Percentiles rank a stretch among this genome's conserved stretches.
phyloP scores from a whole-genome alignment of 2,797 vertebrate species.

The Muscicapa striata region DNA sequence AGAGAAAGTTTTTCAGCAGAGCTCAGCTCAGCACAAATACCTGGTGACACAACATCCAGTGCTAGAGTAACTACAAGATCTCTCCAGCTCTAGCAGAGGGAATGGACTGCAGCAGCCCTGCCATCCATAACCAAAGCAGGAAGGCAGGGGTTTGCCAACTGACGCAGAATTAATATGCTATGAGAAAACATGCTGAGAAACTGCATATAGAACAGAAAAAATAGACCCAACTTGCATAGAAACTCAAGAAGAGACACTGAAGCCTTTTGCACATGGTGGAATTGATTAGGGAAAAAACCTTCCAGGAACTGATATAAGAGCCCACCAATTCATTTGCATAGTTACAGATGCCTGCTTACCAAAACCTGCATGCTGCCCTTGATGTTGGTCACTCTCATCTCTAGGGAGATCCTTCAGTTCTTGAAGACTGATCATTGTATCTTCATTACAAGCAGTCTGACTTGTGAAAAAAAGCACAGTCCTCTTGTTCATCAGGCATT shows the following conservation, averaged over 20 bases:
- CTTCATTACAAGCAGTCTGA: neutral
- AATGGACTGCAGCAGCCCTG: neutral
- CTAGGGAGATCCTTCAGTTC: neutral
- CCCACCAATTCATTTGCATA: neutral
- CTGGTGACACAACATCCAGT: neutral
- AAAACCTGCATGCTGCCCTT: neutral
- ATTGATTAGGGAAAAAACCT: neutral
- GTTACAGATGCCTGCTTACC: neutral
- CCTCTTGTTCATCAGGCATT: neutral
- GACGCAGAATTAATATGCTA: neutral
- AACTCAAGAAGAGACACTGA: neutral
- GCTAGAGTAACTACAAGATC: neutral
- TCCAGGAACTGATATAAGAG: neutral
- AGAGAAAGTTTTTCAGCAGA: neutral
- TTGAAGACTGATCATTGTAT: neutral
- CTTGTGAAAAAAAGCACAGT: neutral
- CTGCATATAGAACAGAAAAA: neutral
- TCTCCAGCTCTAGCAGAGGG: neutral
- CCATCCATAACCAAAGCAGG: neutral
- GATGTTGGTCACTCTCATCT: neutral
- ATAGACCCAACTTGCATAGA: neutral
- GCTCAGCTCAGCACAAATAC: neutral
- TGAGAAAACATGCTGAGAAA: neutral
- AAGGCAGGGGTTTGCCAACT: neutral
- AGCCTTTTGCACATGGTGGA: neutral